phyloP scores from a whole-genome alignment of 2,113 vertebrate genomes.

The Anhinga rufa region DNA sequence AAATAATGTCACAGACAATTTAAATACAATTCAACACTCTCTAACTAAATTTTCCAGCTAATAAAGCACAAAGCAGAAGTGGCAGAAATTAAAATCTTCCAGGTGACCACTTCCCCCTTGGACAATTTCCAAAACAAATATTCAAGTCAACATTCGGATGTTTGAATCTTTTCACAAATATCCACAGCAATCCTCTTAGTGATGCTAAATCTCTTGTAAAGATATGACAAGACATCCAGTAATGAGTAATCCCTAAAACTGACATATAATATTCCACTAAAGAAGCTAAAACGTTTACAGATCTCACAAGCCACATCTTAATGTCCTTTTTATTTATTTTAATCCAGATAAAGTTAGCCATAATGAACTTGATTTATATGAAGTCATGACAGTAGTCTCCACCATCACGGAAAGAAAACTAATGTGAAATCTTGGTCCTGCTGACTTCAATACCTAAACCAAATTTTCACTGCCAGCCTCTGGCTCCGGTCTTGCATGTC shows the following conservation, averaged over 20 bases:
- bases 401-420: neutral
- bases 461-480: neutral
- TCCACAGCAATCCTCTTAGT: neutral
- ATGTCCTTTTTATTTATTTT: neutral
- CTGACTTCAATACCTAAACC: neutral
- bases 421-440: neutral
- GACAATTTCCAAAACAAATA: neutral
- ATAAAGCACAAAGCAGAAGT: neutral
- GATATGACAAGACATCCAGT: neutral
- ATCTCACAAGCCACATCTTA: neutral
- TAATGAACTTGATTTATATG: neutral
- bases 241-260: neutral
- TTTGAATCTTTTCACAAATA: neutral
- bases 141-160: neutral
- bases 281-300: neutral
- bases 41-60: neutral
- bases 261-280: neutral
- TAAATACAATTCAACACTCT: neutral
- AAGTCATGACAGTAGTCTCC: neutral
- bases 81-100: neutral
- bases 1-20: neutral
- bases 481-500: neutral
- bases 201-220: neutral
- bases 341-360: neutral
- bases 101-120: neutral